A percentile compares a stretch with the other conserved stretches of the same genome.
These are phyloP conservation scores for Brachypodius melanocephalos DNA, from an alignment of 2,113 vertebrate genomes.

Conservation along the genomic window DNA sequence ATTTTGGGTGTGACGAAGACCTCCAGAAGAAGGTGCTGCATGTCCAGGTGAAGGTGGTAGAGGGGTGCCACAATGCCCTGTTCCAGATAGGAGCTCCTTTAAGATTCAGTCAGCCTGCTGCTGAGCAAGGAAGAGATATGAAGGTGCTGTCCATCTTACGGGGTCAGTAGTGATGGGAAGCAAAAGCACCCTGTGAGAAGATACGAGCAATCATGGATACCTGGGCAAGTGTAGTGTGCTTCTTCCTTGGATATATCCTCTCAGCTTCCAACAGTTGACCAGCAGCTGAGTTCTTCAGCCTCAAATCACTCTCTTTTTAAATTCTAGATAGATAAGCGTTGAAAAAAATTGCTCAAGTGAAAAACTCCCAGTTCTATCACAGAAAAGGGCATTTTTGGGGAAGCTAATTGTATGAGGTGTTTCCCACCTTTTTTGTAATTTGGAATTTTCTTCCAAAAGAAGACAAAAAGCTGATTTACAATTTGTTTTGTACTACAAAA, in stretches of 20 bases:
- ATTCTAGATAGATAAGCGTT: background rate
- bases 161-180: background rate
- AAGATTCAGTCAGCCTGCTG: background rate
- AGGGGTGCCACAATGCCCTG: background rate
- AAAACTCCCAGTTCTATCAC: background rate
- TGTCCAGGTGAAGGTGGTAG: background rate
- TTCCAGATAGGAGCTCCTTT: background rate
- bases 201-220: background rate
- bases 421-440: background rate
- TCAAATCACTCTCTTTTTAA: background rate
- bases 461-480: background rate
- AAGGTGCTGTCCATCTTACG: background rate
- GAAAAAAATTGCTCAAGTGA: background rate
- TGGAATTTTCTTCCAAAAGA: background rate
- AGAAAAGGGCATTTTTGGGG: background rate
- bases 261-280: background rate
- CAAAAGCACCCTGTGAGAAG: background rate
- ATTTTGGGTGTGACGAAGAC: background rate
- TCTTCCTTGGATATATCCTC: background rate
- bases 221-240: background rate
- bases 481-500: background rate
- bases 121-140: background rate
- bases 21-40: background rate
- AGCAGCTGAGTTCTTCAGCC: background rate
- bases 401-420: background rate